Evolutionary conservation across 2,888 invertebrate species (phyloP), one percentile per base, ranked within the genome.

Genomic region (Callinectes sapidus): DNA sequence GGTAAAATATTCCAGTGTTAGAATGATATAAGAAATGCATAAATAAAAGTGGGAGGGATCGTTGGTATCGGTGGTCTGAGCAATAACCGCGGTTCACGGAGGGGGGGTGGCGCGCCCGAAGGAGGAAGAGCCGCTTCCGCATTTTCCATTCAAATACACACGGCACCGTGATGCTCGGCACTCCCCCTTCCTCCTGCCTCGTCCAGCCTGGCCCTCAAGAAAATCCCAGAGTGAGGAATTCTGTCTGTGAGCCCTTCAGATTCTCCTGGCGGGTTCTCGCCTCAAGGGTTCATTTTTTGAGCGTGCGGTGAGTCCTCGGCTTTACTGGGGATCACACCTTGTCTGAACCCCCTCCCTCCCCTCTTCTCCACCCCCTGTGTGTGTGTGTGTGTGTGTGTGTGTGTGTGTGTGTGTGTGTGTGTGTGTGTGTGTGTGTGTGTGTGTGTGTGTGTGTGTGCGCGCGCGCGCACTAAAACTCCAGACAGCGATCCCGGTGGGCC

Each of bases 121-220:
- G 81, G 81, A 35, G n/a, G 32, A 35, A 35, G 16, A 35, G 81
- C 81, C 81, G 32, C 32, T 14, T 32, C 88, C 55, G 88, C 88
- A 55, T 88, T 88, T 88, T 88, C 88, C 88, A 88, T 88, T 88
- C 88, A 88, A 88, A 88, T 54, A 32, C 54, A 88, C 88, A 88
- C 48, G 54, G 23, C 88, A 61, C 54, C 61, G 61, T 55, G 61
- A 88, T 61, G 88, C 88, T 61, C 54, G 55, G 23, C 54, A 32
- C 55, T 61, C 32, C 54, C 54, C 55, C 54, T 35, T 35, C 39
- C 87, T 48, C 54, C 71, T 28, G 28, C 71, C 81, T 81, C 32
- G 14, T 81, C 35, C 35, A 81, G 54, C 18, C 55, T 32, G 42
- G 61, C 61, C 88, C 88, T 32, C 54, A 54, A 88, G 88, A 88